A percentile compares a stretch with the other conserved stretches of the same genome.
phyloP scores from a whole-genome alignment of 2,888 invertebrate species.

The Eutolmus rufibarbis region DNA sequence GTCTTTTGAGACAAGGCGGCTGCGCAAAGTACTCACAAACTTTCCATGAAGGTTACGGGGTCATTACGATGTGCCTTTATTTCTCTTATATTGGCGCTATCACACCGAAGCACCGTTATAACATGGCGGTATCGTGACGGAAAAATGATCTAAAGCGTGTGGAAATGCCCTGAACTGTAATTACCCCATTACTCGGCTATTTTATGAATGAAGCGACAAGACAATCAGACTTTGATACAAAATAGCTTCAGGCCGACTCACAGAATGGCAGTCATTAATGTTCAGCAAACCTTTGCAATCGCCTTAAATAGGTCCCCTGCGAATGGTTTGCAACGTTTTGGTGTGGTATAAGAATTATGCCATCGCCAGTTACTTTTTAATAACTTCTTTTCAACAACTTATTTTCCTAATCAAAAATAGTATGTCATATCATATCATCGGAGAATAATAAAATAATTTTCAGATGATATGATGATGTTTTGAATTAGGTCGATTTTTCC shows the following conservation, averaged over 20 bases:
- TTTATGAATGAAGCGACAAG: slow-evolving; percentile 14
- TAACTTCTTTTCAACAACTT: background rate
- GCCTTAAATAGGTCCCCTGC: background rate
- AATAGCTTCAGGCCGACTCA: background rate
- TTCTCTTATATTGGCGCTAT: slow-evolving; percentile 10
- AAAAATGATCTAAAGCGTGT: slow-evolving; percentile 19
- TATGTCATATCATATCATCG: too few relatives aligned
- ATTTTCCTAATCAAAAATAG: background rate
- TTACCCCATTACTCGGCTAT: slow-evolving; percentile 20
- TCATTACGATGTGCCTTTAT: slow-evolving; percentile 12
- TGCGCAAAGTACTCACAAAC: background rate
- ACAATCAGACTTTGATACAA: slow-evolving; percentile 4
- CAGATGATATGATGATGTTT: background rate
- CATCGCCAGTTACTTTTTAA: background rate
- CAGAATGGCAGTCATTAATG: background rate
- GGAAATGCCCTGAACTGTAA: background rate
- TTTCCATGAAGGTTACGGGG: slow-evolving; percentile 31
- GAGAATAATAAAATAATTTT: too few relatives aligned
- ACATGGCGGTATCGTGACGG: slow-evolving; percentile 3
- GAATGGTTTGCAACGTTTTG: background rate
- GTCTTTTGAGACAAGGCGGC: background rate
- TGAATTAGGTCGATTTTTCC: background rate
- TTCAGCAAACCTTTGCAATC: background rate
- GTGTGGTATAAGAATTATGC: background rate
- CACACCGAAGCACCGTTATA: slow-evolving; percentile 14